Evolutionary conservation across 2,888 invertebrate genomes (phyloP).

Genomic region (Ferdinandea cuprea): DNA sequence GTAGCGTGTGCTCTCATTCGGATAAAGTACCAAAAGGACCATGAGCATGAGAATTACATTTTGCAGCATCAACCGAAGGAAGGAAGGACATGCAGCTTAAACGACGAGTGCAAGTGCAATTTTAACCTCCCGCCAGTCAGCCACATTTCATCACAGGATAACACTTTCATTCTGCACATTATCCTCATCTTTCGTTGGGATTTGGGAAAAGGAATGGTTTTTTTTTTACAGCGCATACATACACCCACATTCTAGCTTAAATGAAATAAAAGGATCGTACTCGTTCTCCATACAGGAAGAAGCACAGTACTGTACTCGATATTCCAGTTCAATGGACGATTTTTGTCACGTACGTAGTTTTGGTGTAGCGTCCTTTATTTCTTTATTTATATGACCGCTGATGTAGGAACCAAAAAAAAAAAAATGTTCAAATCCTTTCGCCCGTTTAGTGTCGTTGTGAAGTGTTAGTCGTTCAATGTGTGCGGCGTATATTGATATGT

Average conservation of each 20-base stretch:
- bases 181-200: constrained; percentile 54
- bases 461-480: constrained; percentile 16
- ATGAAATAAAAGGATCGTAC: constrained; percentile 52
- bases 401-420: not conserved
- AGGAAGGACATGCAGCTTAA: constrained; percentile 45
- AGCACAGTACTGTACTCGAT: constrained; percentile 42
- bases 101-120: constrained; percentile 62
- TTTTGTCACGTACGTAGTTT: constrained; percentile 63
- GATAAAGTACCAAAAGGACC: constrained; percentile 51
- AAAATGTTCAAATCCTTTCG: constrained; percentile 47
- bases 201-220: constrained; percentile 35
- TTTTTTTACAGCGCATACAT: not conserved
- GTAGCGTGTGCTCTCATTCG: constrained; percentile 48
- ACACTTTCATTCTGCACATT: constrained; percentile 65
- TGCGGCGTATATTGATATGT: not conserved
- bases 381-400: constrained; percentile 54
- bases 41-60: constrained; percentile 47
- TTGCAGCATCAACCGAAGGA: constrained; percentile 26
- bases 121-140: constrained; percentile 50
- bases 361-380: constrained; percentile 49
- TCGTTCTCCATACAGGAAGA: not conserved
- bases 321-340: constrained; percentile 69
- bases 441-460: constrained; percentile 32
- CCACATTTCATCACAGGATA: constrained; percentile 67
- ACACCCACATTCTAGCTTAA: constrained; percentile 32